Base-by-base conservation (phyloP, 1,140 invertebrate genomes). In the Chymomyza costata region DNA sequence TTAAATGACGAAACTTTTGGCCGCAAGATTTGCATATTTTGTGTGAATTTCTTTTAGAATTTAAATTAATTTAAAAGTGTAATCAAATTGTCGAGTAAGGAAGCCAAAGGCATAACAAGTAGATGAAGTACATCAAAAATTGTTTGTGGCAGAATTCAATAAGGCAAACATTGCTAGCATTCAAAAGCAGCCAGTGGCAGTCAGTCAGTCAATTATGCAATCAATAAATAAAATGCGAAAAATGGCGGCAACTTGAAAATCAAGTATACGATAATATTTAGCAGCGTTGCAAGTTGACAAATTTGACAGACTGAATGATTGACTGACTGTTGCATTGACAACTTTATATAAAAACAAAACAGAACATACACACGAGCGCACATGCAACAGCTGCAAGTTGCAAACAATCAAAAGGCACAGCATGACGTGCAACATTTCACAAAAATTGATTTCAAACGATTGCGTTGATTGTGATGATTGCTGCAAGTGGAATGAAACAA, bases 291-390 rank as follows among this genome's bases (percentile, higher is more conserved):
- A 14, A 14, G 28, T 65, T 65, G 62, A 62, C 62, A 62, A 62
- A 53, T 65, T 56, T 61, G 57, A 61, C 62, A 35, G 28, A 31
- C 37, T 48, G 54, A 19, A 37, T 46, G 46, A 48, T 13, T 48
- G 46, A 37, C 46, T 62, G 40, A 38, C 46, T 34, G 19, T 60
- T 50, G 40, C 46, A 40, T 40, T 52, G 47, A 55, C 62, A 65
- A 65, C 62, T 65, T 54, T 64, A 66, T 64, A n/a, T n/a, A n/a
- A n/a, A n/a, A n/a, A n/a, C n/a, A n/a, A 58, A 66, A 66, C 55
- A 63, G 58, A 54, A 54, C 31, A 59, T 19, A 40, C 45, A 41
- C 40, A 41, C 41, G 13, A 31, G 25, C 25, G n/a, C n/a, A n/a
- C n/a, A 11, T 41, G 50, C 28, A 53, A 40, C 46, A 39, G 58